Base-by-base conservation (phyloP, 2,888 invertebrate genomes). In the Blera fallax region DNA sequence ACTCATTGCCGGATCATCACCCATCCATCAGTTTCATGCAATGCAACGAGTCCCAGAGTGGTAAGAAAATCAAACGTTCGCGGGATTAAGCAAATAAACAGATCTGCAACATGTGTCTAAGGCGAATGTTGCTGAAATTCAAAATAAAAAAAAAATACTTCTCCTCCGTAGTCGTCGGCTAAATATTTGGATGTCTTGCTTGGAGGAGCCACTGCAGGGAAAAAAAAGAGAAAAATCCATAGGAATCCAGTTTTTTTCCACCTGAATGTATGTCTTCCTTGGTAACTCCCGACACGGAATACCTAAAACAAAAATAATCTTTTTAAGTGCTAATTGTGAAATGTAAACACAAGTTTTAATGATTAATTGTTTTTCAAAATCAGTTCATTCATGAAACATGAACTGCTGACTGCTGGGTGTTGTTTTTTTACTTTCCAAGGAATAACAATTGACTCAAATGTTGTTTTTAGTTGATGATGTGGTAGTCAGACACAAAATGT, bases 31-130 rank as follows among this genome's bases (percentile, higher is more conserved):
- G 81, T 14, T 52, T 40, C 29, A 21, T 60, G 80, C 69, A 62
- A n/a, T 72, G 81, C 85, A 80, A 37, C 84, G 69, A 84, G 64
- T 52, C 65, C 69, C 74, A 37, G 84, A 84, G 84, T 84, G 84
- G 80, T 80, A 85, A 80, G 76, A 85, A 81, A 81, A 85, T 85
- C 85, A 81, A 85, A 85, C 85, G 85, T 81, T 85, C 72, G 85
- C 77, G 65, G 72, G 85, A 58, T 67, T 85, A 85, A 85, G 72
- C 76, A 85, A 85, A 85, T 85, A 85, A 85, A 85, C 85, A 85
- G 16, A 43, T 24, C 24, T 54, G 85, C 85, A 85, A 85, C 85
- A 85, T 85, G 85, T 85, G 85, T 76, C 85, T 76, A 77, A 56
- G 8, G 58, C 72, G 77, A 85, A 85, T 85, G 81, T 81, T 85